Evolutionary conservation across 1,140 invertebrate species (phyloP), one percentile per base, ranked within the genome.

Genomic region (Chironomus tepperi): DNA sequence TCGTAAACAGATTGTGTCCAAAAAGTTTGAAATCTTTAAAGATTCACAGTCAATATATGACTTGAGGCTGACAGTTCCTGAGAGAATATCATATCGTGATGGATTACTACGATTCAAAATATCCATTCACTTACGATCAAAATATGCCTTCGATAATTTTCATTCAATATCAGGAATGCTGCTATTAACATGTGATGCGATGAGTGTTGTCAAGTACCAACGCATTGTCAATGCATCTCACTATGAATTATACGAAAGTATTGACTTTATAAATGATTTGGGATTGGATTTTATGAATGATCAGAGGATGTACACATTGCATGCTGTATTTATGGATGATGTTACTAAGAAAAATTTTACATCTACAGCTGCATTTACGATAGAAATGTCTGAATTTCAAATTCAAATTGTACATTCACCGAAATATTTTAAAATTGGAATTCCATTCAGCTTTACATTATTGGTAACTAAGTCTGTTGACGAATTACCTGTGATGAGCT

Each of bases 241-340:
- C 1, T 34, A 2, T 34, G 24, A 34, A 34, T 34, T 5, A 5
- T 5, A 34, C 5, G 5, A 34, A 34, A 34, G n/a, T 12, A 57
- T 57, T 57, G 47, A 57, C 47, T 57, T 57, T 57, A 57, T 12
- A 57, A 57, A 57, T 57, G 47, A 57, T 57, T n/a, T 57, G 9
- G 47, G 47, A 3, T n/a, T 57, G 47, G 47, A 57, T 2, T 57
- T 57, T n/a, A 57, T 57, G 9, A n/a, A 57, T 57, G 47, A 57
- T 57, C 47, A 7, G 7, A 1, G 2, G n/a, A 57, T 3, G 7
- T 57, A 57, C n/a, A 12, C 47, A 57, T 10, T 1, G 7, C 1
- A 57, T 2, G 24, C 24, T 34, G 24, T 34, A 2, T 34, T 34
- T 57, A 2, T n/a, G n/a, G n/a, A n/a, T n/a, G n/a, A n/a, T n/a